phyloP scores from a whole-genome alignment of 2,888 invertebrate species.

The Hyposoter dolosus region DNA sequence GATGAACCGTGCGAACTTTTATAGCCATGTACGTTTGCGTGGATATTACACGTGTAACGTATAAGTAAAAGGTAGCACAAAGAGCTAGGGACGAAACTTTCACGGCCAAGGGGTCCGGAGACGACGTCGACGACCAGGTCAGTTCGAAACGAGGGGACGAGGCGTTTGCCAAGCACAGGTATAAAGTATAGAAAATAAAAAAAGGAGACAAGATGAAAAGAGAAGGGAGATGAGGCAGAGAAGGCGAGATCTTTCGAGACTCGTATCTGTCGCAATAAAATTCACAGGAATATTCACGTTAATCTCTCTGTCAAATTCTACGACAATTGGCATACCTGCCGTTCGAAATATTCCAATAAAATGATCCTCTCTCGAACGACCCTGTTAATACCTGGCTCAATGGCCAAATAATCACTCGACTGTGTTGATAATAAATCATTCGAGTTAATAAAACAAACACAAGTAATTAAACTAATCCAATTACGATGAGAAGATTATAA shows the following conservation, averaged over 20 bases:
- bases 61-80: constrained; percentile 41
- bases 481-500: not conserved
- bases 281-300: constrained; percentile 17
- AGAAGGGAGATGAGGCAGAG: constrained; percentile 60
- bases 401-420: not conserved
- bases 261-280: not conserved
- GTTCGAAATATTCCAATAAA: not conserved
- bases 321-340: constrained; percentile 10
- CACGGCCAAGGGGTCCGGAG: constrained; percentile 80
- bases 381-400: not conserved
- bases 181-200: constrained; percentile 70
- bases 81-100: constrained; percentile 79
- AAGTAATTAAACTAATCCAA: not conserved
- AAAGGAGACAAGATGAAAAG: constrained; percentile 59
- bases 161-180: constrained; percentile 68
- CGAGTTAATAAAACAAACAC: not conserved
- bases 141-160: constrained; percentile 68
- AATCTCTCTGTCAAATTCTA: not conserved
- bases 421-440: not conserved
- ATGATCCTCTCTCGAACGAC: not conserved
- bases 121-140: constrained; percentile 77
- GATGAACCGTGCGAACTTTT: constrained; percentile 48
- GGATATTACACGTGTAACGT: constrained; percentile 24
- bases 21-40: constrained; percentile 5
- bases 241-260: constrained; percentile 60